Conservation (phyloP, 1,140 invertebrate species). For the Zaprionus lachaisei region DNA sequence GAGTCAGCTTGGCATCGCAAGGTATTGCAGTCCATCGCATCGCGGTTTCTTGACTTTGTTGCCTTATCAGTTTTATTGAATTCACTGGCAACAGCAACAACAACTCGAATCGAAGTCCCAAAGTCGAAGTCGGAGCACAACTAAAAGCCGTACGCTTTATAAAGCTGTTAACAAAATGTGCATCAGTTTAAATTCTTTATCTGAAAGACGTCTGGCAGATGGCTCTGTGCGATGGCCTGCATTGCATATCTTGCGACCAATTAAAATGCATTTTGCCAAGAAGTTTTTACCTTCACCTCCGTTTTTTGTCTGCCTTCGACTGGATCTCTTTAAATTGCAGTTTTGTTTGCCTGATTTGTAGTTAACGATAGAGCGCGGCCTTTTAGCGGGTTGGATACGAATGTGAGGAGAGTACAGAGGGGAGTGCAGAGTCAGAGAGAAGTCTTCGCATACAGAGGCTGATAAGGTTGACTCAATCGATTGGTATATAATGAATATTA, state of each 20-base stretch:
- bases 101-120: not conserved
- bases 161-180: constrained; percentile 83
- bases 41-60: constrained; percentile 50
- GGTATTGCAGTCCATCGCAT: constrained; percentile 1
- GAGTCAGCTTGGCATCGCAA: not conserved
- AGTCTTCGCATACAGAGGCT: not conserved
- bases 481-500: no score
- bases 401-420: not conserved
- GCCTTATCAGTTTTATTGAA: constrained; percentile 82
- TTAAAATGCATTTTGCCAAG: constrained; percentile 81
- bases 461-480: not conserved
- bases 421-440: not conserved
- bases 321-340: constrained; percentile 44
- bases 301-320: not conserved
- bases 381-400: not conserved
- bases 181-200: constrained; percentile 83
- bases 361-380: constrained; percentile 34
- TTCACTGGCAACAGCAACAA: constrained; percentile 55
- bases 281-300: constrained; percentile 46
- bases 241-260: constrained; percentile 80
- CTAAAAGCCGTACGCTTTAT: constrained; percentile 82
- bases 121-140: constrained; percentile 22
- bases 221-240: constrained; percentile 50
- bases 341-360: constrained; percentile 49
- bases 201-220: constrained; percentile 71